Base-by-base conservation (phyloP, 2,797 vertebrate genomes). In the Cryptoprocta ferox region DNA sequence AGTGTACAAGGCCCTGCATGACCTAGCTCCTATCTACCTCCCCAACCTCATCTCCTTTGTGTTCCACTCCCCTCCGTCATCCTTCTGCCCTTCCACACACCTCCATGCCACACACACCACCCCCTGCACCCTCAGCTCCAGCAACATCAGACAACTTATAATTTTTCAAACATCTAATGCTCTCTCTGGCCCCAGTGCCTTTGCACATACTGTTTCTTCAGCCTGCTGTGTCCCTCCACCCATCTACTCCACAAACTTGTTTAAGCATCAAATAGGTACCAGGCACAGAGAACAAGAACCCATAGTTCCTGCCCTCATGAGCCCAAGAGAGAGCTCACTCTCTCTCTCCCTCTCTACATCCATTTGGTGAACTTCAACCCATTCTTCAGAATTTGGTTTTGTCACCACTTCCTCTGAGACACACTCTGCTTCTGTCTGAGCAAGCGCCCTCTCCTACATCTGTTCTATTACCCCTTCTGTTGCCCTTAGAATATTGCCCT, bases 1-100 rank as follows among this genome's bases (percentile, higher is more conserved):
- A 68, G 19, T 0, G 0, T 18, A 1, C 11, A 24, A 13, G 15
- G 12, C 45, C 28, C 50, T n/a, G 3, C 1, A 0, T 6, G 4
- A 19, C 19, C 37, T 26, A 15, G 32, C 8, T 37, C n/a, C 79
- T n/a, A 1, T 8, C 37, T 9, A 0, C 28, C 48, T 30, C 39
- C 37, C 24, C 35, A 42, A 4, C 5, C 21, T 19, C 75, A 12
- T 59, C 37, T 63, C 63, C 45, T 42, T 19, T 18, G 50, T 66
- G 50, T 13, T n/a, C 42, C 3, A 0, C 42, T 70, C 30, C 10
- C 12, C 66, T 80, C 21, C 0, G n/a, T n/a, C 39, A 10, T 18
- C 14, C 21, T n/a, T 9, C 28, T 6, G 2, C 8, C 6, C 42
- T 84, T 28, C 59, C 32, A 11, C 30, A 18, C 50, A 28, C 2